A percentile compares a stretch with the other conserved stretches of the same genome.
Evolutionary conservation across 2,797 vertebrate species (phyloP).

Genomic region (Notolepis coatsorum): DNA sequence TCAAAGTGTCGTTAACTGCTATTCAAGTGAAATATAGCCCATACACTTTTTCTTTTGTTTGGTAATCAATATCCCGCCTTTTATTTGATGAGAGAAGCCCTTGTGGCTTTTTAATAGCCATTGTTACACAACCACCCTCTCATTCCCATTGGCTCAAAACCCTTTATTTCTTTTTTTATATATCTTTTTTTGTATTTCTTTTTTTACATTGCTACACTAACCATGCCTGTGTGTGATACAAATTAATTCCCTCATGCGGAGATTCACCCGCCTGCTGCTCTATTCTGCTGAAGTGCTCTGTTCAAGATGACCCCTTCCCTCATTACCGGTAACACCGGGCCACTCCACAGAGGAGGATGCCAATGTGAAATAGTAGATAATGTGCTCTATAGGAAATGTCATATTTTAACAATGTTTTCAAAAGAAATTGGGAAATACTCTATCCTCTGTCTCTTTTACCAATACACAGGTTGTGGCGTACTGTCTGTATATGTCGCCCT

Average conservation of each 20-base stretch:
- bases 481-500: too few relatives aligned
- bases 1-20: constrained; percentile 48
- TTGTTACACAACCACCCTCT: constrained; percentile 61
- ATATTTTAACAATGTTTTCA: constrained; percentile 45
- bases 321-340: constrained; percentile 52
- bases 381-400: constrained; percentile 48
- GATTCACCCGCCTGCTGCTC: constrained; percentile 47
- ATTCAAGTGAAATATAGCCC: constrained; percentile 48
- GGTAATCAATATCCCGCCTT: constrained; percentile 51
- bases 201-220: constrained; percentile 37
- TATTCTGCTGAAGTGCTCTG: constrained; percentile 27
- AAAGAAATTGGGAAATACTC: too few relatives aligned
- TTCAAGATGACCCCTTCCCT: constrained; percentile 56
- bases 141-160: constrained; percentile 59
- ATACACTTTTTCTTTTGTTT: constrained; percentile 33
- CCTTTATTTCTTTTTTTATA: too few relatives aligned
- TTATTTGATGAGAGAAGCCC: constrained; percentile 47
- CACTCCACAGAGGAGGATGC: constrained; percentile 27
- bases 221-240: constrained; percentile 23
- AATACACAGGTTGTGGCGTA: too few relatives aligned
- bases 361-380: constrained; percentile 53
- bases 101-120: constrained; percentile 65
- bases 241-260: constrained; percentile 55
- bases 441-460: too few relatives aligned
- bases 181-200: too few relatives aligned